A percentile compares a stretch with the other conserved stretches of the same genome.
Conservation (phyloP, 37 sponge, comb jelly and placozoan species). For the Haliclona indistincta region DNA sequence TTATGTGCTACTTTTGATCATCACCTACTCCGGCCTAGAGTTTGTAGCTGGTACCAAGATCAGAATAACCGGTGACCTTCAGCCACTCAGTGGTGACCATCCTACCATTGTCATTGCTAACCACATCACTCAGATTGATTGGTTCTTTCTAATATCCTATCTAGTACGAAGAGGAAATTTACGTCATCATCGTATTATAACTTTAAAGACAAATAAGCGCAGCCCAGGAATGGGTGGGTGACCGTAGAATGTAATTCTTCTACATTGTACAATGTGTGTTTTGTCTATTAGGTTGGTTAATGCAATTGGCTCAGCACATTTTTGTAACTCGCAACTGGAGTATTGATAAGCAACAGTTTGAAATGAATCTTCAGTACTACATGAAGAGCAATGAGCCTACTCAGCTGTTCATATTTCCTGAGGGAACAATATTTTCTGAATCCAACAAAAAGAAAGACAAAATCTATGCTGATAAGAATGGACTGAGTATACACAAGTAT, state of each 20-base stretch:
- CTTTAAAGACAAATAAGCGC: too few relatives aligned
- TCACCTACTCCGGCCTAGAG: too few relatives aligned
- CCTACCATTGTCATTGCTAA: slow-evolving; percentile 85
- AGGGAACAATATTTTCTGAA: slow-evolving; percentile 82
- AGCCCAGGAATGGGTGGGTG: too few relatives aligned
- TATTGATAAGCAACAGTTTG: too few relatives aligned
- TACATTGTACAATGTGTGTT: too few relatives aligned
- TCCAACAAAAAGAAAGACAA: slow-evolving; percentile 60
- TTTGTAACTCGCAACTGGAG: too few relatives aligned
- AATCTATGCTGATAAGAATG: slow-evolving; percentile 60
- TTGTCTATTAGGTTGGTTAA: too few relatives aligned
- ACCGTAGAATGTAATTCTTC: too few relatives aligned
- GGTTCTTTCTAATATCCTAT: slow-evolving; percentile 86
- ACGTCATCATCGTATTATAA: slow-evolving; percentile 59
- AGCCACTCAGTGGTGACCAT: background rate
- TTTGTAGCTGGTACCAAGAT: slow-evolving; percentile 74
- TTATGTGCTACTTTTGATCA: background rate
- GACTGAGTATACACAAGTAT: slow-evolving; percentile 66
- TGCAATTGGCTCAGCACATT: too few relatives aligned
- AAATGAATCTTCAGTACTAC: slow-evolving; percentile 57
- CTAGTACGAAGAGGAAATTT: slow-evolving; percentile 57
- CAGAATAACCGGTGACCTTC: slow-evolving; percentile 66
- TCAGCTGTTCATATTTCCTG: slow-evolving; percentile 90
- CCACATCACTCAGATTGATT: slow-evolving; percentile 93
- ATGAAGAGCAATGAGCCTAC: slow-evolving; percentile 44